Conservation (phyloP, 1,140 invertebrate species). For the Drosophila suzukii region DNA sequence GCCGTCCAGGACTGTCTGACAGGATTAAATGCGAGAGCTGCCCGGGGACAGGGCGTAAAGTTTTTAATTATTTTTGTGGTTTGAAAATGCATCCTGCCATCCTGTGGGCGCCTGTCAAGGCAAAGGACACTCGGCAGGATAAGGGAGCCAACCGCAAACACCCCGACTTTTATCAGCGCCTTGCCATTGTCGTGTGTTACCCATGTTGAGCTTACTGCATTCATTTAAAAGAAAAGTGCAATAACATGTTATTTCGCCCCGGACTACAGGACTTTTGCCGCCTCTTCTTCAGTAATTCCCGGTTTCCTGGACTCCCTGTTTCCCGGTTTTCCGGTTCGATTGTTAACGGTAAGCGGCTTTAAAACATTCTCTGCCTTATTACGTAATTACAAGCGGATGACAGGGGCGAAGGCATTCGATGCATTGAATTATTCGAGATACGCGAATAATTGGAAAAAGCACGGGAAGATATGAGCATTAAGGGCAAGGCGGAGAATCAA, state of each 20-base stretch:
- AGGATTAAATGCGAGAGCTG: slow-evolving; percentile 39
- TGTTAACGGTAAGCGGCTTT: slow-evolving; percentile 74
- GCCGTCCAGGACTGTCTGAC: slow-evolving; percentile 21
- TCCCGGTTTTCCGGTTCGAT: neutral
- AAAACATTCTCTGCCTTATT: slow-evolving; percentile 74
- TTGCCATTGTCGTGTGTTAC: slow-evolving; percentile 66
- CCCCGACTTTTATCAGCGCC: slow-evolving; percentile 66
- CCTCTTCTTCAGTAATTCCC: slow-evolving; percentile 5
- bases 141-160: slow-evolving; percentile 57
- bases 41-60: slow-evolving; percentile 55
- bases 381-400: slow-evolving; percentile 76
- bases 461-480: slow-evolving; percentile 1
- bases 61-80: slow-evolving; percentile 82
- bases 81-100: slow-evolving; percentile 64
- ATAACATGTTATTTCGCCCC: slow-evolving; percentile 76
- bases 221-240: slow-evolving; percentile 76
- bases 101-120: slow-evolving; percentile 25
- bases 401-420: slow-evolving; percentile 50
- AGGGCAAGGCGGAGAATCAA: slow-evolving; percentile 16
- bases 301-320: neutral
- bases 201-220: slow-evolving; percentile 32
- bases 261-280: slow-evolving; percentile 12
- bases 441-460: slow-evolving; percentile 58
- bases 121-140: slow-evolving; percentile 11
- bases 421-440: slow-evolving; percentile 63